Evolutionary conservation across 2,113 vertebrate genomes (phyloP), one percentile per base, ranked within the genome.

Genomic region (Notechis scutatus): DNA sequence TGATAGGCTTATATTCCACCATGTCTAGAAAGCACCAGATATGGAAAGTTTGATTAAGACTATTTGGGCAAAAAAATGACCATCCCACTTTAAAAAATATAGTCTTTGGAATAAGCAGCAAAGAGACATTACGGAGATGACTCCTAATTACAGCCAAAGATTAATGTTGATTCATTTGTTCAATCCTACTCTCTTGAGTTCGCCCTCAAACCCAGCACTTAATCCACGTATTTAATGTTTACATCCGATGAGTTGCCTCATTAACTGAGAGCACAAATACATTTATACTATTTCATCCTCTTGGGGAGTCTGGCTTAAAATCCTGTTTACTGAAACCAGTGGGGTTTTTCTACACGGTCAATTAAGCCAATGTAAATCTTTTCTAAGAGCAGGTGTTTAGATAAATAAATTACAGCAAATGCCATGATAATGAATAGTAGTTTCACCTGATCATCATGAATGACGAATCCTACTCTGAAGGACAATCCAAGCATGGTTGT

Each of bases 401-500:
- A 64, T 64, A 93, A 90, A 24, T 59, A 45, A 54, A 23, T 56
- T 5, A 34, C 34, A 57, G 34, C 26, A 89, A 89, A 56, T 24
- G 26, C n/a, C 14, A 64, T 39, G 4, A 50, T 61, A 24, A 64
- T 81, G 6, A 91, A 1, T 56, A 94, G 10, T 94, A 5, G 20
- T 15, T 90, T n/a, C 96, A 99, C 99, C 98, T 99, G 98, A 52
- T 93, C 95, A 0, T 97, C 91, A n/a, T 95, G 98, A n/a, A 97
- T 96, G 92, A 98, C 98, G 96, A 99, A 97, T 54, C 98, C 97
- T 1, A 99, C 94, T 93, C 97, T 98, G 94, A 97, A 98, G 94
- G 98, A 98, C 93, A 97, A 97, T 0, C 99, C 99, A 0, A 99
- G 97, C 98, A 99, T 97, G 20, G 99, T 99, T 87, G 98, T 96